phyloP scores from a whole-genome alignment of 2,888 invertebrate genomes.

The Aphrophora alni region DNA sequence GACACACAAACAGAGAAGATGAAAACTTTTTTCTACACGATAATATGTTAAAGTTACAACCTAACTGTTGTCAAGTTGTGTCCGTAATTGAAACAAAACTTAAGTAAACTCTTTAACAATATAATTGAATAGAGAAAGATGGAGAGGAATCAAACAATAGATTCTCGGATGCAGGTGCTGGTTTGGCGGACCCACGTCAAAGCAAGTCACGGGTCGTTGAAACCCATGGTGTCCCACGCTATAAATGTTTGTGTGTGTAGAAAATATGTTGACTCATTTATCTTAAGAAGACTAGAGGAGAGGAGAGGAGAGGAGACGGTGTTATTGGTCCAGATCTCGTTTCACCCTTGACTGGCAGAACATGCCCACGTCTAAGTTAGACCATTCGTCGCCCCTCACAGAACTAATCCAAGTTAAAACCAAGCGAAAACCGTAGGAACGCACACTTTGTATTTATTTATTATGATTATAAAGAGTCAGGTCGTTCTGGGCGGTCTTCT shows the following conservation, averaged over 20 bases:
- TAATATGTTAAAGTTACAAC: too few species aligned
- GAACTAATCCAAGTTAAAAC: background rate
- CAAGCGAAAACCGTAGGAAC: too few species aligned
- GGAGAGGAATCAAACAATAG: background rate
- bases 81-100: too few species aligned
- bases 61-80: too few species aligned
- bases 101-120: too few species aligned
- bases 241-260: slow-evolving; percentile 7
- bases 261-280: slow-evolving; percentile 1
- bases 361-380: background rate
- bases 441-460: background rate
- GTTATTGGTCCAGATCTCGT: background rate
- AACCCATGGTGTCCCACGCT: slow-evolving; percentile 2
- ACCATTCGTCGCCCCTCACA: background rate
- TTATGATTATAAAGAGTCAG: background rate
- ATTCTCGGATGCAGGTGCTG: background rate
- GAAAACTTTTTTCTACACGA: too few species aligned
- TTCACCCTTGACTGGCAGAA: slow-evolving; percentile 2
- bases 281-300: background rate
- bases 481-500: background rate
- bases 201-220: background rate
- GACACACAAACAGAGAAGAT: too few species aligned
- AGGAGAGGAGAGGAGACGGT: background rate
- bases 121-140: too few species aligned
- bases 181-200: slow-evolving; percentile 9